Evolutionary conservation across 1,140 invertebrate species (phyloP).

Genomic region (Calliphora vicina): DNA sequence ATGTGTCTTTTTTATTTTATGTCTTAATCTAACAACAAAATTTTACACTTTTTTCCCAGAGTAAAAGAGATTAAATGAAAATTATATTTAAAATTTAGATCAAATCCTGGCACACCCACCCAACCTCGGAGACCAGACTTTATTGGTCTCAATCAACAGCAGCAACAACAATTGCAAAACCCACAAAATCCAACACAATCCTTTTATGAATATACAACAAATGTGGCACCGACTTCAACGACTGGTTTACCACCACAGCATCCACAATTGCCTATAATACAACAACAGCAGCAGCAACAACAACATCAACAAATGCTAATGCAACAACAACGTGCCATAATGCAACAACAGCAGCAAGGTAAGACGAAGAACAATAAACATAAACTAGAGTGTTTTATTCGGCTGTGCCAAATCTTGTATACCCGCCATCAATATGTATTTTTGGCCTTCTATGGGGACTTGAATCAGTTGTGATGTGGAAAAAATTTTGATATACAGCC

Average conservation of each 20-base stretch:
- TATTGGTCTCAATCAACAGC: constrained; percentile 70
- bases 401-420: too few species aligned
- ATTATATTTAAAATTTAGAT: constrained; percentile 67
- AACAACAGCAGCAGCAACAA: constrained; percentile 49
- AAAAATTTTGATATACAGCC: too few species aligned
- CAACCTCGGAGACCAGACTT: constrained; percentile 85
- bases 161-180: constrained; percentile 62
- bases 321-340: constrained; percentile 44
- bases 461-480: too few species aligned
- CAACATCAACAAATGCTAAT: constrained; percentile 44
- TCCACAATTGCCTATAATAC: constrained; percentile 55
- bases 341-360: constrained; percentile 11
- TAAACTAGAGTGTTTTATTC: too few species aligned
- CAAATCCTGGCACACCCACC: constrained; percentile 88
- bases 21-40: constrained; percentile 14
- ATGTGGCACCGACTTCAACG: constrained; percentile 53
- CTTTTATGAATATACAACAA: constrained; percentile 66
- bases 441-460: too few species aligned
- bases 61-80: neutral
- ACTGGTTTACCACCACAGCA: constrained; percentile 55
- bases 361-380: too few species aligned
- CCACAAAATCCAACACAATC: constrained; percentile 53
- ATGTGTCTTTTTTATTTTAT: neutral
- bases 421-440: too few species aligned
- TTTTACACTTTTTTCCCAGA: neutral